These are phyloP conservation scores for Mechanitis mazaeus DNA, from an alignment of 2,888 invertebrate genomes.

Conservation along the genomic window DNA sequence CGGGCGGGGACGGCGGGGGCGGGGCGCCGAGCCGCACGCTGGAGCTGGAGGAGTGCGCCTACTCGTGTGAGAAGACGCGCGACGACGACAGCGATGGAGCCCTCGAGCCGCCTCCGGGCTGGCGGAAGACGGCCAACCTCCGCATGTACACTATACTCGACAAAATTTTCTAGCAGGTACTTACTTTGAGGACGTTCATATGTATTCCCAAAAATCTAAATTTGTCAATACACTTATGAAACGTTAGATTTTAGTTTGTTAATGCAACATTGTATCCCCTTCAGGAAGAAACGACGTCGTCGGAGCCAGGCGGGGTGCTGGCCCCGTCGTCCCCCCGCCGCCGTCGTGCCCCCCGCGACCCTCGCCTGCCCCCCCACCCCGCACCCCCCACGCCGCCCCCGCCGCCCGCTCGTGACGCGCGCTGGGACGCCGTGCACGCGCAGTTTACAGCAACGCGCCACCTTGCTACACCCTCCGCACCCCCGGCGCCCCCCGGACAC, in stretches of 20 bases:
- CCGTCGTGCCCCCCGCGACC: conserved; percentile 16
- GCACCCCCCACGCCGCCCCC: conserved; percentile 15
- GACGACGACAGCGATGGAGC: conserved; percentile 36
- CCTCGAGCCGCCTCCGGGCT: conserved; percentile 49
- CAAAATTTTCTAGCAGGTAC: conserved; percentile 74
- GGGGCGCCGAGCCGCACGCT: conserved; percentile 25
- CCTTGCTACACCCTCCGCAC: conserved; percentile 30
- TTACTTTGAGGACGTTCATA: neutral
- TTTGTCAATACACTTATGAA: too few relatives aligned
- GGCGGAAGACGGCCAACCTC: conserved; percentile 67
- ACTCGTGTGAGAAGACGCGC: conserved; percentile 28
- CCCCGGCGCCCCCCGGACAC: conserved; percentile 58
- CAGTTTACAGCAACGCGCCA: conserved; percentile 48
- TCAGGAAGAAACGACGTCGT: conserved; percentile 27
- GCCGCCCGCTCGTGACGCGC: conserved; percentile 41
- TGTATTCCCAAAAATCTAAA: too few relatives aligned
- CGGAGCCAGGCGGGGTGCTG: conserved; percentile 19
- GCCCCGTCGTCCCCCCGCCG: conserved; percentile 20
- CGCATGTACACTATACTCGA: conserved; percentile 72
- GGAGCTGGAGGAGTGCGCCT: conserved; percentile 28
- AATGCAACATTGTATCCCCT: neutral
- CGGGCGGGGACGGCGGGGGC: conserved; percentile 23
- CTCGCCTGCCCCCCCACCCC: conserved; percentile 12
- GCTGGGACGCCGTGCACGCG: conserved; percentile 62
- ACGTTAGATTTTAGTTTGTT: too few relatives aligned